A percentile compares a stretch with the other conserved stretches of the same genome.
These are phyloP conservation scores for Eublepharis macularius DNA, from an alignment of 2,113 vertebrate species.

Conservation along the genomic window DNA sequence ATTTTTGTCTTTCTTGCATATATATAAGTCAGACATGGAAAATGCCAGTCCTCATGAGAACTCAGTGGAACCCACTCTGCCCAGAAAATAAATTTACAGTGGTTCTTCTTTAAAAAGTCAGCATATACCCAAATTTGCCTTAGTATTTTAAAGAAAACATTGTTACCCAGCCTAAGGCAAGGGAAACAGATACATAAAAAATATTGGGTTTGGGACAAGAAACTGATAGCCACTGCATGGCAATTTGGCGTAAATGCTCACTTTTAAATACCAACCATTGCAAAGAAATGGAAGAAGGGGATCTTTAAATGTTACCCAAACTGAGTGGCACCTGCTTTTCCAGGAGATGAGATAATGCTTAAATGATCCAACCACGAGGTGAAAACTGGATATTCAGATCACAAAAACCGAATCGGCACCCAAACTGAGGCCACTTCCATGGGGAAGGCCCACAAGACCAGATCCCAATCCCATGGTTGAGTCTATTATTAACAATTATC, in stretches of 20 bases:
- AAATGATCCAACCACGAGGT: neutral
- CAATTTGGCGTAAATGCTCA: neutral
- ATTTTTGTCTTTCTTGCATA: neutral
- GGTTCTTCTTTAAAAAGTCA: constrained; percentile 37
- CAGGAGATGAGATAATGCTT: neutral
- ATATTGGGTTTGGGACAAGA: neutral
- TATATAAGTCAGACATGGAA: neutral
- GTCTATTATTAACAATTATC: neutral
- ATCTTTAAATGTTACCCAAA: neutral
- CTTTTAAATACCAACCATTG: constrained; percentile 35
- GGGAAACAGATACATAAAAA: neutral
- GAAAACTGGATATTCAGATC: neutral
- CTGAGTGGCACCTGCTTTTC: neutral
- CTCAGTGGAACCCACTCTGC: constrained; percentile 60
- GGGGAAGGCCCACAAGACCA: neutral
- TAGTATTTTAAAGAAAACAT: neutral
- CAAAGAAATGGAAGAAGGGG: neutral
- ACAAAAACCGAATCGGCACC: neutral
- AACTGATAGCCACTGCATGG: neutral
- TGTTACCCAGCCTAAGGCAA: rapidly evolving
- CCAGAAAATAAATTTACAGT: constrained; percentile 50
- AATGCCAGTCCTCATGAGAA: constrained; percentile 56
- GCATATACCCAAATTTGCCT: neutral
- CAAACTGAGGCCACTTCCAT: neutral
- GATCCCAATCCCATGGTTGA: neutral